Percentiles rank a stretch among this genome's conserved stretches.
These are phyloP conservation scores for Lycodopsis pacificus DNA, from an alignment of 2,797 vertebrate genomes.

Conservation along the genomic window DNA sequence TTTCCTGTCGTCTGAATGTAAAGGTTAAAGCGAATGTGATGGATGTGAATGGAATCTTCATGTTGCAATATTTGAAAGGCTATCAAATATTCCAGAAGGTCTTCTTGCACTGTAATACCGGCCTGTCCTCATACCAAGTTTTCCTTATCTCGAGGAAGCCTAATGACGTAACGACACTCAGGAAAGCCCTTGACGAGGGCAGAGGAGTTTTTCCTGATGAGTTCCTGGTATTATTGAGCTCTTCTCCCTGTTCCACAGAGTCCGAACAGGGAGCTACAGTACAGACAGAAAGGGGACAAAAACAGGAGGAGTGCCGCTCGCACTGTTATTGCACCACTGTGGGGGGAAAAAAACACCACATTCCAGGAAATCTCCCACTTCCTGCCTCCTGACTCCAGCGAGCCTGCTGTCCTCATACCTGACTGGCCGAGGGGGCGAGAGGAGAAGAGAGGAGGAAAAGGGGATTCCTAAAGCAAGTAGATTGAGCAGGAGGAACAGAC, in stretches of 20 bases:
- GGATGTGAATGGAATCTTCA: background rate
- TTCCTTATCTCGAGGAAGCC: constrained; percentile 30
- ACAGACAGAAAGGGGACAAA: constrained; percentile 68
- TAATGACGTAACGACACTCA: constrained; percentile 47
- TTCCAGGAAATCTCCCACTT: constrained; percentile 90
- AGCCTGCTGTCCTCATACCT: constrained; percentile 80
- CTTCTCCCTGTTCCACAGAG: constrained; percentile 45
- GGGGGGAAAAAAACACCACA: constrained; percentile 78
- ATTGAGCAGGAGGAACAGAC: background rate
- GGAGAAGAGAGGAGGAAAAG: constrained; percentile 14
- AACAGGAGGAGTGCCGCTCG: constrained; percentile 76
- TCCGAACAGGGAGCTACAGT: constrained; percentile 42
- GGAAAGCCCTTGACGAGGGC: constrained; percentile 58
- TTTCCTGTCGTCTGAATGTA: background rate
- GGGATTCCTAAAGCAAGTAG: constrained; percentile 4
- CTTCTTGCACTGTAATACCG: background rate
- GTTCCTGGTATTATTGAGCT: constrained; percentile 54
- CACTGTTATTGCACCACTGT: constrained; percentile 83
- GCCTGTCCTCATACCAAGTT: constrained; percentile 11
- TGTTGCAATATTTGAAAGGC: constrained; percentile 7
- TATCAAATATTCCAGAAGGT: background rate
- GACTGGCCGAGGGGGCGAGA: constrained; percentile 60
- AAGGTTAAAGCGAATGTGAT: background rate
- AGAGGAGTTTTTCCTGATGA: constrained; percentile 18
- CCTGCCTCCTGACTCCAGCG: constrained; percentile 83